phyloP scores from a whole-genome alignment of 1,140 invertebrate species.

The Euborellia annulipes region DNA sequence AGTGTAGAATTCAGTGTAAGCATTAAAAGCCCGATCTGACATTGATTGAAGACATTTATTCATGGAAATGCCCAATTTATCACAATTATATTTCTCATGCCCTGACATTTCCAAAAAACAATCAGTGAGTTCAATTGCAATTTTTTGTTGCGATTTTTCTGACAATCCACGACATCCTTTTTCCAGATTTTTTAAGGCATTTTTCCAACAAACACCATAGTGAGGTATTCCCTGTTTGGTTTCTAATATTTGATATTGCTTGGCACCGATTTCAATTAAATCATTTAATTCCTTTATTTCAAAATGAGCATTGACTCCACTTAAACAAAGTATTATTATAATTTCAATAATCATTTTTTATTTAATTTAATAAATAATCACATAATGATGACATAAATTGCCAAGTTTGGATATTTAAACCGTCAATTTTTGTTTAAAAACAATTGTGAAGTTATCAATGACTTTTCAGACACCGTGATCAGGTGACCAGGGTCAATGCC shows the following conservation, averaged over 20 bases:
- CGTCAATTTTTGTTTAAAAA: too few relatives aligned
- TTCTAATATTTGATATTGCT: slow-evolving; percentile 4
- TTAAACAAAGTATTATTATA: too few relatives aligned
- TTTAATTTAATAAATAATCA: too few relatives aligned
- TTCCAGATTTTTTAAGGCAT: slow-evolving; percentile 34
- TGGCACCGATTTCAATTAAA: background rate
- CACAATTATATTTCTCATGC: slow-evolving; percentile 33
- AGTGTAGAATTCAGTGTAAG: slow-evolving; percentile 49
- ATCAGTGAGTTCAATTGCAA: slow-evolving; percentile 45
- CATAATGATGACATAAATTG: too few relatives aligned
- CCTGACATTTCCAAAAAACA: slow-evolving; percentile 48
- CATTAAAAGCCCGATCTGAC: slow-evolving; percentile 38
- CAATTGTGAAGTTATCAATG: too few relatives aligned
- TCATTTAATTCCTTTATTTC: too few relatives aligned
- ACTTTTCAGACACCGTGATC: too few relatives aligned
- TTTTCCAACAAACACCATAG: slow-evolving; percentile 45
- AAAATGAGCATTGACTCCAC: too few relatives aligned
- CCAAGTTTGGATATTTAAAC: too few relatives aligned
- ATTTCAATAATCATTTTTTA: too few relatives aligned
- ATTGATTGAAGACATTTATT: slow-evolving; percentile 37
- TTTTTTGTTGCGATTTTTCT: slow-evolving; percentile 39
- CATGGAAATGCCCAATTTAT: slow-evolving; percentile 15
- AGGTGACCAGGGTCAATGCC: too few relatives aligned
- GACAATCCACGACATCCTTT: slow-evolving; percentile 37
- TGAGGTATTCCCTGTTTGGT: slow-evolving; percentile 25